Evolutionary conservation across 2,888 invertebrate genomes (phyloP), one percentile per base, ranked within the genome.

Genomic region (Laspeyria flexula): DNA sequence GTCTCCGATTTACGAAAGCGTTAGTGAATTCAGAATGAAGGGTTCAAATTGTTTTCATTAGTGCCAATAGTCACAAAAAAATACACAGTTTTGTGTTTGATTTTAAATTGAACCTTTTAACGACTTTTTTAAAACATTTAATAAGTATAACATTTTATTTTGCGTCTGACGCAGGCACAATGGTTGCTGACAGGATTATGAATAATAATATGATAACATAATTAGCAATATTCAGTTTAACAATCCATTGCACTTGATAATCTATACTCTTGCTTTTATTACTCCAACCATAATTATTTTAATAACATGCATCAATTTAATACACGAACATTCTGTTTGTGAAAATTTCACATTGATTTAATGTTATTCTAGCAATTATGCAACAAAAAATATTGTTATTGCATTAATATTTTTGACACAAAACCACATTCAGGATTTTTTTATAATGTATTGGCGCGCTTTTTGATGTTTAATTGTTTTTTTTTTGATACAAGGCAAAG

Each of bases 1-100:
- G 52, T 63, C 58, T 62, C 41, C 55, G 56, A 59, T 71, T 65
- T 68, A 60, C 45, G 40, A 49, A 46, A 37, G 54, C 42, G 44
- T 55, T 51, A 48, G 43, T 52, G 47, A 51, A 54, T 48, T 60
- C 33, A 16, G 6, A 35, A 50, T 39, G 11, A 40, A 46, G 25
- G 51, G 31, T 37, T 42, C 9, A 21, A 46, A 52, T 46, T 52
- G 45, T 42, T 52, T 45, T 38, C 37, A 41, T 48, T 48, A 42
- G 33, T 25, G 18, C 38, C 25, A 34, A 42, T 21, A 39, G 39
- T 39, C 10, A 43, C 6, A 6, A 34, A 34, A 43, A 38, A 29
- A 43, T 1, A 15, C 5, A n/a, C 13, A 18, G 41, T 34, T 27
- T 47, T 16, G 21, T 21, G 35, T 21, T 41, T 11, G 10, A 37